These are phyloP conservation scores for Thrips palmi DNA, from an alignment of 1,140 invertebrate species.

Conservation along the genomic window DNA sequence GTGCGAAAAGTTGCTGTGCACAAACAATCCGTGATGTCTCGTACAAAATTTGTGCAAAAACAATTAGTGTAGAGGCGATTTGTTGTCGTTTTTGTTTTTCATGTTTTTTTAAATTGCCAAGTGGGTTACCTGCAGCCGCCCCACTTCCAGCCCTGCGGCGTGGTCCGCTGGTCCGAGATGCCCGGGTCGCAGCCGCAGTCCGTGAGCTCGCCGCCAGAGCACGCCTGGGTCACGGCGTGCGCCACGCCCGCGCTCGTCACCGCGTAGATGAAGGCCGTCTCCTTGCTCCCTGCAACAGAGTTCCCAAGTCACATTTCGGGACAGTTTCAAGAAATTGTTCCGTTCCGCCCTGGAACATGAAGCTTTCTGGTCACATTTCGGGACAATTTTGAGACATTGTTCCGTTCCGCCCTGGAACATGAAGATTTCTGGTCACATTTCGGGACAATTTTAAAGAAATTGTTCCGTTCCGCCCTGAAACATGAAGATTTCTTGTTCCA, in stretches of 20 bases:
- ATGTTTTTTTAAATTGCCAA: no score
- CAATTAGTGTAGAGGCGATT: no score
- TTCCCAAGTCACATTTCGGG: background rate
- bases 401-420: constrained; percentile 37
- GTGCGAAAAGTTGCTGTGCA: no score
- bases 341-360: constrained; percentile 35
- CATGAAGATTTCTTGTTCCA: background rate
- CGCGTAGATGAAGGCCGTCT: constrained; percentile 48
- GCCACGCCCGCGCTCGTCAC: constrained; percentile 46
- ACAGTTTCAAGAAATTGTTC: no score
- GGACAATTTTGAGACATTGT: no score
- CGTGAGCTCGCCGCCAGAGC: constrained; percentile 42
- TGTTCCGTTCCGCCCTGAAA: constrained; percentile 42
- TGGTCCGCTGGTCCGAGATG: constrained; percentile 26
- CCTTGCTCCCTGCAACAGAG: constrained; percentile 34
- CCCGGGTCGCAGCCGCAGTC: constrained; percentile 42
- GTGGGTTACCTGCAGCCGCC: constrained; percentile 41
- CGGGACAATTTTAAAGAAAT: no score
- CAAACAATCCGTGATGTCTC: no score
- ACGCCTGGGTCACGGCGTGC: constrained; percentile 42
- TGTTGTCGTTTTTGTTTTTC: no score
- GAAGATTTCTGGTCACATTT: background rate
- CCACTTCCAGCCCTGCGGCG: constrained; percentile 44
- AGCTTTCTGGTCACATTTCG: background rate
- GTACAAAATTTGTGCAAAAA: no score